Conservation (phyloP, 2,797 vertebrate genomes). For the Trachops cirrhosus region DNA sequence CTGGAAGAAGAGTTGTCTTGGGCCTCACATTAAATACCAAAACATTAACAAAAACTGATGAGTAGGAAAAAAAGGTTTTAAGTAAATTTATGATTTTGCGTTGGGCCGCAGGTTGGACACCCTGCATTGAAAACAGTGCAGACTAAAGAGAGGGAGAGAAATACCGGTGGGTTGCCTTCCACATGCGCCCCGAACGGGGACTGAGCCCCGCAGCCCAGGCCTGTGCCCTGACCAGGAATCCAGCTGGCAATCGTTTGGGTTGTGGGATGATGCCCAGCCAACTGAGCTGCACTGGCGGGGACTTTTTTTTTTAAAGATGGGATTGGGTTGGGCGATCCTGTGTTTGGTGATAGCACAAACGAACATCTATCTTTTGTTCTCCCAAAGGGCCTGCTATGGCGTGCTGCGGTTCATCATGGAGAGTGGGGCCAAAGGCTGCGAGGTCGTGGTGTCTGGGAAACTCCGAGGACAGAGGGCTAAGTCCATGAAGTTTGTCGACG, state of each 20-base stretch:
- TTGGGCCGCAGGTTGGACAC: no score
- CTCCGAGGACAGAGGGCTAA: constrained; percentile 97
- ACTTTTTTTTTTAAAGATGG: background rate
- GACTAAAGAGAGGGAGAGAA: background rate
- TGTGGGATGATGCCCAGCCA: background rate
- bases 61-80: no score
- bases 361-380: background rate
- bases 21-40: no score
- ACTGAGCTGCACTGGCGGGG: background rate
- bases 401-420: constrained; percentile 99
- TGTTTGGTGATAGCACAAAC: background rate
- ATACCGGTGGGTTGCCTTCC: background rate
- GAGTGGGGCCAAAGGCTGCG: constrained; percentile 96
- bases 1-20: no score
- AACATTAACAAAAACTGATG: no score
- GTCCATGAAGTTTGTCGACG: constrained; percentile 99
- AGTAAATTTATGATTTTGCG: no score
- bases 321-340: no score
- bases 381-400: constrained; percentile 93
- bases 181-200: background rate
- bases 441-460: constrained; percentile 98
- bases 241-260: background rate
- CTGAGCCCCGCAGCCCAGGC: background rate
- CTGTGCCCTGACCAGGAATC: background rate
- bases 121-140: background rate